These are phyloP conservation scores for Siniperca chuatsi DNA, from an alignment of 2,113 vertebrate genomes.

Conservation along the genomic window DNA sequence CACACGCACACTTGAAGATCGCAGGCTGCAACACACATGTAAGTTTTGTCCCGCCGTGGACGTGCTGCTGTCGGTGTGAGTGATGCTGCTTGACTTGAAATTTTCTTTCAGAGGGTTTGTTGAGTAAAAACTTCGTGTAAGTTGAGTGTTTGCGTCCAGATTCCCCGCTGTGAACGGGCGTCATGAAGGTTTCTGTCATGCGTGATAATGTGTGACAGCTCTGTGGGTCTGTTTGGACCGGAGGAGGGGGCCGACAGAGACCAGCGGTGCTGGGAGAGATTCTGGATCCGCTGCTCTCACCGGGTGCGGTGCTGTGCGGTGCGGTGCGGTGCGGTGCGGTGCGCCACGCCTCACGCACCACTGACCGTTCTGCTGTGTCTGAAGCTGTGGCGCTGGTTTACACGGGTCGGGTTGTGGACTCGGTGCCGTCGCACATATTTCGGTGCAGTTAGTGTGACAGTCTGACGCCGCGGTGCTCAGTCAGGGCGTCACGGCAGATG, in stretches of 20 bases:
- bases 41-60: constrained; percentile 34
- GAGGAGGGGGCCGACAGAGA: background rate
- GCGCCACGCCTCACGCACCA: constrained; percentile 25
- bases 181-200: background rate
- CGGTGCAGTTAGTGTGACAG: background rate
- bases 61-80: background rate
- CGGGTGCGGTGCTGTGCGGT: constrained; percentile 1
- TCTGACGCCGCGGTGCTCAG: background rate
- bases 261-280: background rate
- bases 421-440: background rate
- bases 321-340: background rate
- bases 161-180: background rate
- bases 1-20: constrained; percentile 15
- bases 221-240: background rate
- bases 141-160: no score
- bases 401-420: background rate
- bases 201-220: background rate
- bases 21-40: constrained; percentile 41
- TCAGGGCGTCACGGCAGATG: background rate
- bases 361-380: background rate
- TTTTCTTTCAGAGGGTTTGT: background rate
- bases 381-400: background rate
- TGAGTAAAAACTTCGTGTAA: background rate
- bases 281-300: background rate
- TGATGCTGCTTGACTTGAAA: background rate